Evolutionary conservation across 2,888 invertebrate genomes (phyloP), one percentile per base, ranked within the genome.

Genomic region (Cinara cedri): DNA sequence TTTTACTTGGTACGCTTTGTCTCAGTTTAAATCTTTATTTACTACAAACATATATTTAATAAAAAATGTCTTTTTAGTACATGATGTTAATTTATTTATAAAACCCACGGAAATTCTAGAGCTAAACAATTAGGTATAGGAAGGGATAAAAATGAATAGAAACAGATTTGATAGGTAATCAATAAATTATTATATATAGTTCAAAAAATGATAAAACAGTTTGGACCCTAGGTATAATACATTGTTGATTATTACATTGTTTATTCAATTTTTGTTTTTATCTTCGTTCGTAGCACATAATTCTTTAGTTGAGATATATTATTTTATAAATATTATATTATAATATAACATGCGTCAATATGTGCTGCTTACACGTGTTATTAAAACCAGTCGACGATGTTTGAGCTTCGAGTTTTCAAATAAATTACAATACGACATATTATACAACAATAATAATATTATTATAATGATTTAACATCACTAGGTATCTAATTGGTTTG

Each of bases 381-480:
- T 34, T 16, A 44, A 51, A 19, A 54, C 51, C 63, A n/a, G 42
- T 21, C 54, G 42, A 75, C 19, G 26, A 74, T 16, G 51, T 63
- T 75, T 75, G 74, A 75, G 63, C 74, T 75, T 75, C 24, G n/a
- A 54, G 16, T 65, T 75, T 63, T 11, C 54, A 44, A 63, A 57
- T 10, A 26, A 26, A 70, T 55, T 42, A 21, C 21, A 11, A 21
- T 42, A 54, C 8, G 8, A 42, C 1, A 51, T 42, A 55, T 51
- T 26, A 13, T 55, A 55, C 21, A 57, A 55, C 6, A 55, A 71
- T 42, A 49, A 24, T 49, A 66, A 24, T 26, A 21, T 16, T 10
- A 16, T 46, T 21, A 55, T 26, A 63, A n/a, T n/a, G n/a, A n/a
- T 26, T 16, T 1, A 26, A 60, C 24, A 26, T 13, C 24, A 42